Evolutionary conservation across 2,113 vertebrate species (phyloP).

Genomic region (Tursiops truncatus): DNA sequence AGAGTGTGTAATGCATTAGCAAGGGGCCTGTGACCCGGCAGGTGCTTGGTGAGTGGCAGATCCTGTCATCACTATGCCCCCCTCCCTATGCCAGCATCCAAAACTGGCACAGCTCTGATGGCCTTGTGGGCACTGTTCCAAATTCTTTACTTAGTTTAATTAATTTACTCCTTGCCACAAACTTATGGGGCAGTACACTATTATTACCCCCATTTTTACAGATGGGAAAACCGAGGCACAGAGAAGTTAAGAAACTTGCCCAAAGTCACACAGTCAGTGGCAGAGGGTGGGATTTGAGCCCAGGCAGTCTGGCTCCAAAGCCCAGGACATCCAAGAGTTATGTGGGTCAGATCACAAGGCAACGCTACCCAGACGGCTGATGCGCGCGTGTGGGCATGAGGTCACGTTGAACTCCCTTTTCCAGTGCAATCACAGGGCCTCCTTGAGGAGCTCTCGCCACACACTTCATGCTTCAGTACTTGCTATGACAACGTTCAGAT

Average conservation of each 20-base stretch:
- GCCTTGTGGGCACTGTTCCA: fast-evolving
- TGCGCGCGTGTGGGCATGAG: fast-evolving
- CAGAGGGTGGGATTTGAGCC: background rate
- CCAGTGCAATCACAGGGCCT: background rate
- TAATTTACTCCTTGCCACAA: too few species aligned
- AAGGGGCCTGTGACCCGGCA: background rate
- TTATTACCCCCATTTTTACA: background rate
- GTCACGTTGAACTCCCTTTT: background rate
- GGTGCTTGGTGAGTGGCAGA: fast-evolving
- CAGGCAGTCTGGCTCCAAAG: background rate
- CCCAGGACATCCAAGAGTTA: background rate
- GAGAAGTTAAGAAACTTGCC: background rate
- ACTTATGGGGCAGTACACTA: background rate
- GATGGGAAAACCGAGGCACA: background rate
- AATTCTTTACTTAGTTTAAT: background rate
- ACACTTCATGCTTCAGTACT: fast-evolving
- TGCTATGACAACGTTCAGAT: background rate
- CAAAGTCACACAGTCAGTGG: background rate
- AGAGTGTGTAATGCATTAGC: fast-evolving
- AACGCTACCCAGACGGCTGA: too few species aligned
- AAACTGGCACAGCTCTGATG: background rate
- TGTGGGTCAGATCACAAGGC: background rate
- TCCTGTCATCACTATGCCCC: fast-evolving
- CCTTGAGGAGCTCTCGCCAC: background rate
- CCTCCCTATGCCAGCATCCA: background rate